Percentiles rank a stretch among this genome's conserved stretches.
These are phyloP conservation scores for Oligia strigilis DNA, from an alignment of 2,888 invertebrate species.

Conservation along the genomic window DNA sequence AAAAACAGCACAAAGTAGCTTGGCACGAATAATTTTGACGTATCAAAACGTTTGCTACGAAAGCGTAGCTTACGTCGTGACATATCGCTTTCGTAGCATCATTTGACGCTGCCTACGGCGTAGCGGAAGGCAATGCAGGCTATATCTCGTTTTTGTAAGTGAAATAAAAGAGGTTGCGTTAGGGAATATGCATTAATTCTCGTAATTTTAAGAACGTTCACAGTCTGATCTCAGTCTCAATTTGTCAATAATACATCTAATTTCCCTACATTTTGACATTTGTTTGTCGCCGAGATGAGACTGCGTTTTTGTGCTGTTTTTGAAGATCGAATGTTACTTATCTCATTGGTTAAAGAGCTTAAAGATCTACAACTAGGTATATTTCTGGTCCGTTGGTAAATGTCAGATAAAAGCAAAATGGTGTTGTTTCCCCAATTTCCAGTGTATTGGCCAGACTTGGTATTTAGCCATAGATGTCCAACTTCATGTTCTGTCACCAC, in stretches of 20 bases:
- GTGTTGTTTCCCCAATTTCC: neutral
- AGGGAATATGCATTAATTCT: neutral
- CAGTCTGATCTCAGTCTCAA: no score
- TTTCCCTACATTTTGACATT: no score
- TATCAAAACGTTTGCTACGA: conserved; percentile 3
- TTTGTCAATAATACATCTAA: no score
- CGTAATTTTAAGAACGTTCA: no score
- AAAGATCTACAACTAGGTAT: neutral
- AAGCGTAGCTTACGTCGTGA: neutral
- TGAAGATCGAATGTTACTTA: neutral
- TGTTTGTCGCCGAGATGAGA: no score
- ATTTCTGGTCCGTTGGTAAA: no score
- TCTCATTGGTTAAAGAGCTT: neutral
- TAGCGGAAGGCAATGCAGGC: neutral
- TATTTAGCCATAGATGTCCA: conserved; percentile 76
- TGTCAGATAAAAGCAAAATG: neutral
- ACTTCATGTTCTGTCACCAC: conserved; percentile 71
- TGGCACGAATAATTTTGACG: neutral
- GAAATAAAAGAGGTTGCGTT: neutral
- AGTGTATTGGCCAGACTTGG: conserved; percentile 74
- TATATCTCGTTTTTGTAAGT: neutral
- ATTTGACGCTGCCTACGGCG: neutral
- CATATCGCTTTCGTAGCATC: no score
- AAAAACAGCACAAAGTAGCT: neutral
- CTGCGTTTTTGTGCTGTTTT: neutral